Percentiles rank a stretch among this genome's conserved stretches.
Conservation (phyloP, 2,113 vertebrate species). For the Anarhynchus alexandrinus region DNA sequence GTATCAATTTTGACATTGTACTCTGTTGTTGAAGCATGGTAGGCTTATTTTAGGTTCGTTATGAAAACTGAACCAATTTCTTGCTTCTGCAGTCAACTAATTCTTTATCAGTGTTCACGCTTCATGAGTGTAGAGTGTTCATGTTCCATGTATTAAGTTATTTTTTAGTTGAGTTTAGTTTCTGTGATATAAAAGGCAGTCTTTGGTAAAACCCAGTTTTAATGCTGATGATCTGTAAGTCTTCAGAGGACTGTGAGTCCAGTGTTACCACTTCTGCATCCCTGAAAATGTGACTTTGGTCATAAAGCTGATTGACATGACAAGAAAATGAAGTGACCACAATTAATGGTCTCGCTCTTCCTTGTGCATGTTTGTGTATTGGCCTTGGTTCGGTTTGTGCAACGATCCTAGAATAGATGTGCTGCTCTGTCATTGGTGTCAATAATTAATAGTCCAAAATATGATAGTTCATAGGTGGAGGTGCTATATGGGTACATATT, state of each 20-base stretch:
- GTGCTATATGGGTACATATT: rapidly evolving
- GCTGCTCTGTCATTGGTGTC: background rate
- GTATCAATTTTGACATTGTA: background rate
- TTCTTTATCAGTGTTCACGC: background rate
- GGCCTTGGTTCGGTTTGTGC: background rate
- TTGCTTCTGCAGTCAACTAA: background rate
- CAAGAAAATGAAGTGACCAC: background rate
- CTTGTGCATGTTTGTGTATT: background rate
- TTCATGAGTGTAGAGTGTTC: background rate
- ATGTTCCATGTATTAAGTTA: rapidly evolving
- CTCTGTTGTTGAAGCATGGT: no score
- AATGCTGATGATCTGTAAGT: background rate
- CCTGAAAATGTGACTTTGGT: background rate
- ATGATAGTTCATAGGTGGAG: background rate
- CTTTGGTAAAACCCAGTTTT: background rate
- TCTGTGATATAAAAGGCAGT: background rate
- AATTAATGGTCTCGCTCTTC: background rate
- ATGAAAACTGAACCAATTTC: background rate
- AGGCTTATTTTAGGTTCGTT: background rate
- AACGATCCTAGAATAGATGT: background rate
- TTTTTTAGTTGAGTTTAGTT: background rate
- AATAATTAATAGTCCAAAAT: background rate
- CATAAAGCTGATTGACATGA: background rate
- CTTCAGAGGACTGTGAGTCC: background rate
- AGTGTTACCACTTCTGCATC: background rate